phyloP scores from a whole-genome alignment of 2,113 vertebrate species.

The Poicephalus gulielmi region DNA sequence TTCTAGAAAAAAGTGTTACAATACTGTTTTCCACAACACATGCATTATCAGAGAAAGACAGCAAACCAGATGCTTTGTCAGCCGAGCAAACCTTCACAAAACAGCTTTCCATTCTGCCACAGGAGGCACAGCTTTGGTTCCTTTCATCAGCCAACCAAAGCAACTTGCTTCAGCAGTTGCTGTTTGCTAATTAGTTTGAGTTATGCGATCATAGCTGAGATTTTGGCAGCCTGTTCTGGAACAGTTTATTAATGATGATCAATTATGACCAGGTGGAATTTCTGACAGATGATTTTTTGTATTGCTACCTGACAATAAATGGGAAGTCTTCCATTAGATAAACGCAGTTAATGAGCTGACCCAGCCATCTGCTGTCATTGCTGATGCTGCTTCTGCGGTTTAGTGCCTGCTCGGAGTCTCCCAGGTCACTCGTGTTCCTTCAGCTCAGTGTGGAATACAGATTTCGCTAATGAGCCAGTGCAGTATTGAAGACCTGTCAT shows the following conservation, averaged over 20 bases:
- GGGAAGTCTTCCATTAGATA: conserved; percentile 59
- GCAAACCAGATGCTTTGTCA: not conserved
- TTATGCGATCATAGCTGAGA: not conserved
- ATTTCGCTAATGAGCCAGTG: not conserved
- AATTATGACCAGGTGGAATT: conserved; percentile 65
- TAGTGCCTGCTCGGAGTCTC: not conserved
- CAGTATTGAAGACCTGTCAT: not conserved
- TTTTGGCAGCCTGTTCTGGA: conserved; percentile 46
- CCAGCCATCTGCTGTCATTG: conserved; percentile 69
- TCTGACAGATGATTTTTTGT: conserved; percentile 49
- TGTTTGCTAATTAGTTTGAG: conserved; percentile 49
- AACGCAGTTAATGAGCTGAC: conserved; percentile 66
- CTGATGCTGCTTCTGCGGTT: not conserved
- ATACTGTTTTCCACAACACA: not conserved
- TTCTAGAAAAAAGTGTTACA: not conserved
- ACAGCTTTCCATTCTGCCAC: not conserved
- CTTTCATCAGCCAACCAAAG: not conserved
- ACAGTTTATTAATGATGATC: conserved; percentile 66
- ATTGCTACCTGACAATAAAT: conserved; percentile 57
- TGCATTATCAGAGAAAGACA: not conserved
- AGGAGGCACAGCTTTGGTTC: not conserved
- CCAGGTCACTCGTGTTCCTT: not conserved
- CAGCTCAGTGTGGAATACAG: not conserved
- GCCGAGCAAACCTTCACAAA: not conserved
- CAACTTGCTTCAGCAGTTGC: not conserved